Base-by-base conservation (phyloP, 2,113 vertebrate species). In the Lasiurus borealis region DNA sequence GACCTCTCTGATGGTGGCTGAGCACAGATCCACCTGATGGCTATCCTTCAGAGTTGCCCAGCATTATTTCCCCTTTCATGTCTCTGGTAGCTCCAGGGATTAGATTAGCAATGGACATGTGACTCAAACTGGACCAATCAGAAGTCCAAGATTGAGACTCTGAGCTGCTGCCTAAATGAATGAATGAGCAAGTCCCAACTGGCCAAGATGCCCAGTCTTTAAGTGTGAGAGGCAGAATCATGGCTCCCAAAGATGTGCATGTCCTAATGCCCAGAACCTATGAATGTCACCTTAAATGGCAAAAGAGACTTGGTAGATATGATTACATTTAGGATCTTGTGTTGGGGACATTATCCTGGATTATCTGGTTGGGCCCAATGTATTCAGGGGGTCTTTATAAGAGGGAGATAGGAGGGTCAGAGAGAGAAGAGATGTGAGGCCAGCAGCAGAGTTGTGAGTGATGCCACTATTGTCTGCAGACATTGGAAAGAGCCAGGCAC, bases 21-120 rank as follows among this genome's bases (percentile, higher is more conserved):
- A 54, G 54, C n/a, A 8, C 2, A 44, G 50, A 25, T 13, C 27
- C 27, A 9, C n/a, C 8, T 10, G 40, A 27, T 1, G 8, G 8
- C 34, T 4, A 0, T 19, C 10, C 7, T n/a, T 62, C n/a, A 4
- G 25, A 48, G 68, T 0, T 10, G 52, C 23, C n/a, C 64, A 14
- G 34, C 10, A 48, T 46, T 16, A 29, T 62, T 23, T 25, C 23
- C 27, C 36, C 6, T 73, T 34, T 54, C 76, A 13, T 40, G 34
- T 44, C 57, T 77, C 16, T 10, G 48, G 23, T 1, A 48, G 46
- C 81, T 31, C 1, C 8, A 3, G 82, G 62, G 36, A 34, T 15
- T 18, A 12, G 48, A 2, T 62, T 23, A 29, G 5, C 23, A 12
- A 50, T n/a, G 75, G 16, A 50, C 40, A 4, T 3, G 23, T 12